phyloP scores from a whole-genome alignment of 2,888 invertebrate species.

The Zelleria hepariella region DNA sequence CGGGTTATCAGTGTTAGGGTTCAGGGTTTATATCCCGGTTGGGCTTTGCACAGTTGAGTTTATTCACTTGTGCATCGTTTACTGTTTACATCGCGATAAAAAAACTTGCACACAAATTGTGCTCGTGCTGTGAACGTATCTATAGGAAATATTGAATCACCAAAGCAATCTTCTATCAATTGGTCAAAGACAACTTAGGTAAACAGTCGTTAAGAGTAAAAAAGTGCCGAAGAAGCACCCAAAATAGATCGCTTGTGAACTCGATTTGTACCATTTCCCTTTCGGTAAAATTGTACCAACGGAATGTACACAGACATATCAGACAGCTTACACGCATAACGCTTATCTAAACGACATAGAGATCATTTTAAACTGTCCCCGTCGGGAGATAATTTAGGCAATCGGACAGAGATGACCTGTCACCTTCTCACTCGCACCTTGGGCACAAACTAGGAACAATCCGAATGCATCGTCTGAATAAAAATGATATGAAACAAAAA shows the following conservation, averaged over 20 bases:
- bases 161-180: neutral
- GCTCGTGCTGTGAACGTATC: no score
- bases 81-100: no score
- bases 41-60: no score
- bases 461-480: neutral
- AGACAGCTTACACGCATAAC: neutral
- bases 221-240: neutral
- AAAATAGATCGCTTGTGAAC: neutral
- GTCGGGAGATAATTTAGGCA: constrained; percentile 19
- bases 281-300: constrained; percentile 35
- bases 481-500: neutral
- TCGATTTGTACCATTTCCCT: constrained; percentile 38
- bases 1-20: no score
- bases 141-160: no score
- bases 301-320: constrained; percentile 40
- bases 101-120: no score
- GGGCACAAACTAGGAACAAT: neutral
- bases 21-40: no score
- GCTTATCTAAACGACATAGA: neutral
- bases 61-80: no score
- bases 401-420: constrained; percentile 35
- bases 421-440: constrained; percentile 35
- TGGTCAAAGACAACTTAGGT: neutral
- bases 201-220: neutral
- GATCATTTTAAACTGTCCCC: neutral